Conservation (phyloP, 2,113 vertebrate species). For the Barbus barbus region DNA sequence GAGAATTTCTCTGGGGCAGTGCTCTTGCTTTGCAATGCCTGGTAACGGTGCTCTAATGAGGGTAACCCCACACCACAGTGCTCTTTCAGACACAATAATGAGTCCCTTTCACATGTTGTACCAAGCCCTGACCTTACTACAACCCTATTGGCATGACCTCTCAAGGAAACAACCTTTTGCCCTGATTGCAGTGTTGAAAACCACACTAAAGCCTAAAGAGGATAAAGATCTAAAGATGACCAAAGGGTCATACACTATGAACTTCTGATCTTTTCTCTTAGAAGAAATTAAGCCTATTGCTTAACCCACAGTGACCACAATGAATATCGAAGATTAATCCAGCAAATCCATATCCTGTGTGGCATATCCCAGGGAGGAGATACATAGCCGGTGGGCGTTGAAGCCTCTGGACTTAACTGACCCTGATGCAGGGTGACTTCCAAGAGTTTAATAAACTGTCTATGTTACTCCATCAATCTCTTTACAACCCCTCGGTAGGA, state of each 20-base stretch:
- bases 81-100: conserved; percentile 30
- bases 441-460: conserved; percentile 35
- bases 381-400: neutral
- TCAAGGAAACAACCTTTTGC: neutral
- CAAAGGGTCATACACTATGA: neutral
- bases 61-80: conserved; percentile 40
- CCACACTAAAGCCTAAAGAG: neutral
- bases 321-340: neutral
- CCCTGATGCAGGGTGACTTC: conserved; percentile 26
- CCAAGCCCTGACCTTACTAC: neutral
- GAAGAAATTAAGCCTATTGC: conserved; percentile 8
- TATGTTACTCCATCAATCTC: conserved; percentile 42
- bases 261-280: neutral
- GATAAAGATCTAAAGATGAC: too few species aligned
- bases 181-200: neutral
- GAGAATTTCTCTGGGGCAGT: neutral
- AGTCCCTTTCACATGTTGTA: conserved; percentile 28
- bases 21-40: neutral
- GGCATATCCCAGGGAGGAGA: neutral
- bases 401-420: conserved; percentile 15
- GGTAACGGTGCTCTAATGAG: conserved; percentile 36
- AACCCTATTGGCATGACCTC: conserved; percentile 1
- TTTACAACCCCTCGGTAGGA: conserved; percentile 30
- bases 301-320: neutral
- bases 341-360: neutral